These are phyloP conservation scores for Chrysina gloriosa DNA, from an alignment of 2,888 invertebrate species.

Conservation along the genomic window DNA sequence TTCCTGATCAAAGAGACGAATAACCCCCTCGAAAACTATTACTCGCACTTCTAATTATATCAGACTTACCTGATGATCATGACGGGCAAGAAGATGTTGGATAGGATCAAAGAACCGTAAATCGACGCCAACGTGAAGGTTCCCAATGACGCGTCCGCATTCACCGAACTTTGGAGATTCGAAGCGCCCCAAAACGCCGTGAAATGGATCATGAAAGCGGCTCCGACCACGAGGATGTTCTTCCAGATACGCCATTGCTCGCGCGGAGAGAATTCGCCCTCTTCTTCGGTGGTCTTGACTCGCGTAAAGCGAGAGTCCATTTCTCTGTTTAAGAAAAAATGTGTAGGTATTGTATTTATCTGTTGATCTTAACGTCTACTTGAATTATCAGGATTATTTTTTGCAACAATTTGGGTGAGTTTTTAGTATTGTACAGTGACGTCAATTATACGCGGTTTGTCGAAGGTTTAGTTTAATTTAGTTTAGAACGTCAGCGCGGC, in stretches of 20 bases:
- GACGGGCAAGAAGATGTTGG: constrained; percentile 90
- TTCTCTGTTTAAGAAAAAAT: constrained; percentile 36
- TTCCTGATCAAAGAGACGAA: no score
- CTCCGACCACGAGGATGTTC: constrained; percentile 85
- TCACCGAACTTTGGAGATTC: constrained; percentile 87
- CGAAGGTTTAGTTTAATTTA: no score
- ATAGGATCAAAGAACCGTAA: constrained; percentile 88
- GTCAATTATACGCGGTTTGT: no score
- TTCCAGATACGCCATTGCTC: constrained; percentile 84
- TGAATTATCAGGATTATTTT: no score
- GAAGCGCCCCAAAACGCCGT: constrained; percentile 91
- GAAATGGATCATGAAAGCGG: constrained; percentile 92
- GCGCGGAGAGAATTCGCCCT: constrained; percentile 52
- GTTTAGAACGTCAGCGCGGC: no score
- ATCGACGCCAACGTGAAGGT: constrained; percentile 86
- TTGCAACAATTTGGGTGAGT: no score
- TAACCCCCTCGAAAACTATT: no score
- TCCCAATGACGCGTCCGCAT: constrained; percentile 84
- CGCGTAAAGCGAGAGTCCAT: constrained; percentile 47
- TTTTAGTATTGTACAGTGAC: no score
- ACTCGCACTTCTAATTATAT: neutral
- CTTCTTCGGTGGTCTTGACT: constrained; percentile 46
- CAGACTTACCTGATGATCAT: constrained; percentile 80
- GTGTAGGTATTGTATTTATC: no score
- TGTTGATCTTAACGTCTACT: no score